Evolutionary conservation across 1,140 invertebrate genomes (phyloP).

Genomic region (Neelides sp.): DNA sequence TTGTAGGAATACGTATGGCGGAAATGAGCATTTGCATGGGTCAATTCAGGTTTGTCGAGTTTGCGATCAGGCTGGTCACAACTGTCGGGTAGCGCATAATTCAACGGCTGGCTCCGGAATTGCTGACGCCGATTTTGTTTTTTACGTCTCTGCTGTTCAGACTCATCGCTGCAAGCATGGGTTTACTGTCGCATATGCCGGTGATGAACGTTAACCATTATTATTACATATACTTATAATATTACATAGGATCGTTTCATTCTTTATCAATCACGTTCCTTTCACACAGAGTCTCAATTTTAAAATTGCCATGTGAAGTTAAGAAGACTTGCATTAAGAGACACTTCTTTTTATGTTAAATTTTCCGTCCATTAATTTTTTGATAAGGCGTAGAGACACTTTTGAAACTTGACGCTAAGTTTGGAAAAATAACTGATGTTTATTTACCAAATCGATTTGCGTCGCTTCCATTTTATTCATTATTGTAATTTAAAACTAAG

Average conservation of each 20-base stretch:
- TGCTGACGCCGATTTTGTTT: conserved; percentile 79
- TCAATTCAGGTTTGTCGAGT: conserved; percentile 60
- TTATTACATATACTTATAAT: neutral
- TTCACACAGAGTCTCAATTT: neutral
- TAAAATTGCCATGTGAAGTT: no score
- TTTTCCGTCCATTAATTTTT: no score
- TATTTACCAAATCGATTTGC: no score
- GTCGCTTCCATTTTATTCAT: no score
- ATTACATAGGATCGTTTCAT: conserved; percentile 4
- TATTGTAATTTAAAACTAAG: no score
- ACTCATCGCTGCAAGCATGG: conserved; percentile 73
- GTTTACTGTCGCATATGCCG: conserved; percentile 23
- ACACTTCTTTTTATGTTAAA: no score
- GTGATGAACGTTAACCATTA: neutral
- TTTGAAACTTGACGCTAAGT: no score
- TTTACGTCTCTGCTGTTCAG: conserved; percentile 90
- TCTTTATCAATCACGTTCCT: neutral
- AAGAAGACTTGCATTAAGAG: no score
- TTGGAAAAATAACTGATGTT: no score
- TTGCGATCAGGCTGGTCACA: conserved; percentile 69
- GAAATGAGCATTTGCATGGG: conserved; percentile 1
- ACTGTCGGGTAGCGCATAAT: conserved; percentile 47
- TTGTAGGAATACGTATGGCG: neutral
- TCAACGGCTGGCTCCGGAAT: conserved; percentile 50
- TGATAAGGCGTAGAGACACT: no score